Conservation (phyloP, 2,888 invertebrate genomes). For the Chrysotoxum bicinctum region DNA sequence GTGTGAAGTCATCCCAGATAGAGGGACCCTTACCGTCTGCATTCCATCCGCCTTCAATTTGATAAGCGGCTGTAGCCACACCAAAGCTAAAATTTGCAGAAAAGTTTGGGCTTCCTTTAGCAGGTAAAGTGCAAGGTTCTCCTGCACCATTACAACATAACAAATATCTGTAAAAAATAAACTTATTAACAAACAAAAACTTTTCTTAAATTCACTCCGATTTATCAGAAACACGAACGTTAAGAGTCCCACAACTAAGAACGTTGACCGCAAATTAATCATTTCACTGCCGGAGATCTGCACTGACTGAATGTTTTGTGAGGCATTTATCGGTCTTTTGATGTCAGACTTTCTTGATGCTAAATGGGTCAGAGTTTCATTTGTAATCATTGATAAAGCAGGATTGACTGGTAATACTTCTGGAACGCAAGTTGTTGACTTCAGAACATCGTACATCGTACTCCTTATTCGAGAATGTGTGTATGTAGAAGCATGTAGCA, state of each 20-base stretch:
- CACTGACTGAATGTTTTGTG: slow-evolving; percentile 17
- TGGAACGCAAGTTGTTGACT: background rate
- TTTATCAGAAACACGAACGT: background rate
- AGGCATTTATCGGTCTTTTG: background rate
- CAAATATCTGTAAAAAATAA: background rate
- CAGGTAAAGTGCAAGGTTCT: background rate
- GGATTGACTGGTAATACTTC: background rate
- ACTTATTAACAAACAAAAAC: background rate
- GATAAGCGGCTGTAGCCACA: slow-evolving; percentile 76
- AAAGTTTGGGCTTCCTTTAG: slow-evolving; percentile 72
- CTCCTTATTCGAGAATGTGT: background rate
- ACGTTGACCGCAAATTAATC: background rate
- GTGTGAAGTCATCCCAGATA: slow-evolving; percentile 70
- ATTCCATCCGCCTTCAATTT: slow-evolving; percentile 77
- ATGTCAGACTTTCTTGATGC: background rate
- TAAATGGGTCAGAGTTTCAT: slow-evolving; percentile 4
- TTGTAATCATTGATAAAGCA: slow-evolving; percentile 16
- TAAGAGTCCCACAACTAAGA: background rate
- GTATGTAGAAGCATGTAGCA: background rate
- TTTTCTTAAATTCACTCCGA: background rate
- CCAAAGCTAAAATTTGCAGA: slow-evolving; percentile 75
- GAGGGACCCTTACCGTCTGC: slow-evolving; percentile 82
- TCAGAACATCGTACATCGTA: background rate
- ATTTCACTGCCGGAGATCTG: background rate
- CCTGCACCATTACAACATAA: background rate